Percentiles rank a stretch among this genome's conserved stretches.
phyloP scores from a whole-genome alignment of 2,888 invertebrate species.

The Coremacera marginata region DNA sequence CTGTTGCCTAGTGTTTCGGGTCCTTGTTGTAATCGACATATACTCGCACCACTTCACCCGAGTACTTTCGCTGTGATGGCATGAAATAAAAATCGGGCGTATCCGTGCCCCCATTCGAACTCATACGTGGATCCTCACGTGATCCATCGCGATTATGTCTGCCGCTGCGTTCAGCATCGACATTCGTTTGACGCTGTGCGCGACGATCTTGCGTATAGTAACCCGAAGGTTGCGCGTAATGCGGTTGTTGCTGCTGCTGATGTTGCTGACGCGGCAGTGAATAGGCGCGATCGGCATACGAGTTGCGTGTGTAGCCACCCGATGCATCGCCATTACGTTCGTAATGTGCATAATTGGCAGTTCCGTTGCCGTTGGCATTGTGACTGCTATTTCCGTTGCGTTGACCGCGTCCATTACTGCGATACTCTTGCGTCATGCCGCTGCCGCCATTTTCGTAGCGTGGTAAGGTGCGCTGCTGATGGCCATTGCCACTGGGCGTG shows the following conservation, averaged over 20 bases:
- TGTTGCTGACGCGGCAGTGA: slow-evolving; percentile 78
- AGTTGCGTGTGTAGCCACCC: slow-evolving; percentile 52
- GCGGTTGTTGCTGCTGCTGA: slow-evolving; percentile 66
- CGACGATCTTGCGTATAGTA: slow-evolving; percentile 73
- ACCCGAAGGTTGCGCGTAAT: slow-evolving; percentile 64
- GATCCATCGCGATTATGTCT: slow-evolving; percentile 63
- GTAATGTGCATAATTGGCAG: slow-evolving; percentile 51
- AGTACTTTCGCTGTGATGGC: slow-evolving; percentile 94
- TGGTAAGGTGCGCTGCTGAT: slow-evolving; percentile 35
- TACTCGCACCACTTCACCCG: slow-evolving; percentile 88
- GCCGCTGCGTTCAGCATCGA: slow-evolving; percentile 50
- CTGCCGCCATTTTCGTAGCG: slow-evolving; percentile 42
- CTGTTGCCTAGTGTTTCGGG: slow-evolving; percentile 70
- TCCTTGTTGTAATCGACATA: slow-evolving; percentile 86
- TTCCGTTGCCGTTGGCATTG: slow-evolving; percentile 45
- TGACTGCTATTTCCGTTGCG: slow-evolving; percentile 43
- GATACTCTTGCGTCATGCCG: slow-evolving; percentile 46
- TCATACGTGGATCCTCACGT: slow-evolving; percentile 63
- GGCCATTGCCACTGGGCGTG: slow-evolving; percentile 39
- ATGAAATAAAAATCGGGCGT: slow-evolving; percentile 92
- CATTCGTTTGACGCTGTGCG: slow-evolving; percentile 55
- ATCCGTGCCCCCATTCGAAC: slow-evolving; percentile 65
- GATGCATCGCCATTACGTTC: slow-evolving; percentile 44
- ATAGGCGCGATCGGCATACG: slow-evolving; percentile 76
- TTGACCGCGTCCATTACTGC: slow-evolving; percentile 46